Evolutionary conservation across 1,140 invertebrate genomes (phyloP).

Genomic region (Drosophila bocqueti): DNA sequence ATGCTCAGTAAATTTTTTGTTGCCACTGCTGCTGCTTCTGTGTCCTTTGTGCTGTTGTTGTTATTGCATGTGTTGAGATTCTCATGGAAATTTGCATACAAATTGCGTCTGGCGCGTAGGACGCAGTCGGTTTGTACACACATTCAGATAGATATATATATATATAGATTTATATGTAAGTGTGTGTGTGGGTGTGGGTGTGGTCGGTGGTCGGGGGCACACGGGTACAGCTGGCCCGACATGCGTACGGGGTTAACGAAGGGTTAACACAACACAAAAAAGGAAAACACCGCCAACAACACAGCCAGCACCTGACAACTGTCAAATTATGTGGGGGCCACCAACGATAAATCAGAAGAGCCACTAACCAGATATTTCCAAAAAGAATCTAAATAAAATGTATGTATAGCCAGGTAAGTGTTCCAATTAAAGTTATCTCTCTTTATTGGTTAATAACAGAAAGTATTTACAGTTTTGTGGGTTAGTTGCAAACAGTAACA

Average conservation of each 20-base stretch:
- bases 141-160: not conserved
- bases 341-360: conserved; percentile 41
- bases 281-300: conserved; percentile 9
- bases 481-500: conserved; percentile 7
- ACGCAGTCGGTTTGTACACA: conserved; percentile 22
- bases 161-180: not conserved
- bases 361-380: not conserved
- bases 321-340: conserved; percentile 39
- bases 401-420: not conserved
- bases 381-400: not conserved
- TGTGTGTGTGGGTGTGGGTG: not conserved
- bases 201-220: not conserved
- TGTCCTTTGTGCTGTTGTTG: conserved; percentile 50
- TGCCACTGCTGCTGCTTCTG: conserved; percentile 20
- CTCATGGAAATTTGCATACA: conserved; percentile 84
- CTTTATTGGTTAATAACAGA: conserved; percentile 18
- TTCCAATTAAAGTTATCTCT: not conserved
- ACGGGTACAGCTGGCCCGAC: conserved; percentile 36
- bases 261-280: conserved; percentile 52
- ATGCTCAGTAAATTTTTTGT: conserved; percentile 53
- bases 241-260: conserved; percentile 57
- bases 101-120: conserved; percentile 81
- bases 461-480: conserved; percentile 31
- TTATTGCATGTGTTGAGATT: conserved; percentile 81
- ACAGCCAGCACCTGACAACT: conserved; percentile 44